Evolutionary conservation across 2,113 vertebrate genomes (phyloP).

Genomic region (Rhadina sibilatrix): DNA sequence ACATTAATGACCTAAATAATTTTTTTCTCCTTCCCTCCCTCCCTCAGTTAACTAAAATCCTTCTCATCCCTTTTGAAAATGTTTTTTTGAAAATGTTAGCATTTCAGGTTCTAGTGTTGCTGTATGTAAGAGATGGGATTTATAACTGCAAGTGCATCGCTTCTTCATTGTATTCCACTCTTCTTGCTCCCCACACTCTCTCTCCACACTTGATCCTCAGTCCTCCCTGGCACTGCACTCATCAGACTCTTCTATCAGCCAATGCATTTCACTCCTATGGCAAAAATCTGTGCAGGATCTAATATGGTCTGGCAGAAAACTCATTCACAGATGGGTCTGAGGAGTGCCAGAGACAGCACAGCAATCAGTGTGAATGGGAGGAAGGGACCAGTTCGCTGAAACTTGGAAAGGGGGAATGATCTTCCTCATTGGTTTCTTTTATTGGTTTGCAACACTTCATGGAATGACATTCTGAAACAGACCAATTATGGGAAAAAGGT

Average conservation of each 20-base stretch:
- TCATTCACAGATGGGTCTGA: slow-evolving; percentile 2
- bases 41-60: neutral
- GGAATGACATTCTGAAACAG: neutral
- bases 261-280: neutral
- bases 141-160: neutral
- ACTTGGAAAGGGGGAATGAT: neutral
- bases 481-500: neutral
- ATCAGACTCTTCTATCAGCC: neutral
- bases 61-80: neutral
- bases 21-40: neutral
- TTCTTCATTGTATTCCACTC: neutral
- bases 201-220: neutral
- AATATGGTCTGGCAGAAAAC: slow-evolving; percentile 19
- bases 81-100: neutral
- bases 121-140: neutral
- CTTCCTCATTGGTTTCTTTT: neutral
- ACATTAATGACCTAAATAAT: neutral
- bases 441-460: neutral
- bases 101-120: neutral
- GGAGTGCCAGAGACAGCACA: neutral
- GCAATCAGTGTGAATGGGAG: neutral
- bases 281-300: slow-evolving; percentile 19
- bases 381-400: neutral
- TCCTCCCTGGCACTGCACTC: neutral
- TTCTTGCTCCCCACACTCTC: neutral